phyloP scores from a whole-genome alignment of 2,797 vertebrate genomes.

The Melanotaenia boesemani region DNA sequence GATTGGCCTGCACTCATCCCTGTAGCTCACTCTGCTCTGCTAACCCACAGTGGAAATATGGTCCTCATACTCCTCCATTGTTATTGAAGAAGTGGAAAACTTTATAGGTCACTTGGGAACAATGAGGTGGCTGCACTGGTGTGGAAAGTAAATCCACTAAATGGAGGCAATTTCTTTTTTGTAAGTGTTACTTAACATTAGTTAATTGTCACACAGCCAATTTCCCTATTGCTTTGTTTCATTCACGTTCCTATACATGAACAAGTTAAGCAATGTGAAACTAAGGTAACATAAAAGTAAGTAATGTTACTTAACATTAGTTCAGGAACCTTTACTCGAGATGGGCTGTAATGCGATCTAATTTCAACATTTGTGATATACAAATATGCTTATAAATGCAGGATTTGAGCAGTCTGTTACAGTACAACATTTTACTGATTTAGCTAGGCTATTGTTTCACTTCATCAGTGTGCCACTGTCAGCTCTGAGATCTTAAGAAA shows the following conservation, averaged over 20 bases:
- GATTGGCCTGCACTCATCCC: slow-evolving; percentile 52
- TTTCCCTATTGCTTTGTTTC: too few relatives aligned
- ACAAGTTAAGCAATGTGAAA: too few relatives aligned
- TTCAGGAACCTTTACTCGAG: not conserved
- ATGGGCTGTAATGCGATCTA: not conserved
- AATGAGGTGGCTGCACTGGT: slow-evolving; percentile 36
- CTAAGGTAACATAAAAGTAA: too few relatives aligned
- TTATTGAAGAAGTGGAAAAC: slow-evolving; percentile 41
- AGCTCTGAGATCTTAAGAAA: not conserved
- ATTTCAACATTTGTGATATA: not conserved
- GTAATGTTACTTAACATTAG: slow-evolving; percentile 17
- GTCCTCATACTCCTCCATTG: slow-evolving; percentile 42
- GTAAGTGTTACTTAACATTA: slow-evolving; percentile 24
- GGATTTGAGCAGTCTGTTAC: not conserved
- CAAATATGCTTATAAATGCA: not conserved
- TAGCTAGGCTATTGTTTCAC: not conserved
- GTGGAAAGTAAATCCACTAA: slow-evolving; percentile 50
- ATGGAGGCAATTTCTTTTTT: slow-evolving; percentile 22
- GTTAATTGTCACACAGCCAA: too few relatives aligned
- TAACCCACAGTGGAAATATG: slow-evolving; percentile 52
- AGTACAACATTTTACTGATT: not conserved
- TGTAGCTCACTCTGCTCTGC: slow-evolving; percentile 52
- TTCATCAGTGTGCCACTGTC: too few relatives aligned
- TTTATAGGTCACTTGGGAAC: slow-evolving; percentile 50
- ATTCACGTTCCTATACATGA: too few relatives aligned